Conservation (phyloP, 1,140 invertebrate species). For the Heliconius himera region DNA sequence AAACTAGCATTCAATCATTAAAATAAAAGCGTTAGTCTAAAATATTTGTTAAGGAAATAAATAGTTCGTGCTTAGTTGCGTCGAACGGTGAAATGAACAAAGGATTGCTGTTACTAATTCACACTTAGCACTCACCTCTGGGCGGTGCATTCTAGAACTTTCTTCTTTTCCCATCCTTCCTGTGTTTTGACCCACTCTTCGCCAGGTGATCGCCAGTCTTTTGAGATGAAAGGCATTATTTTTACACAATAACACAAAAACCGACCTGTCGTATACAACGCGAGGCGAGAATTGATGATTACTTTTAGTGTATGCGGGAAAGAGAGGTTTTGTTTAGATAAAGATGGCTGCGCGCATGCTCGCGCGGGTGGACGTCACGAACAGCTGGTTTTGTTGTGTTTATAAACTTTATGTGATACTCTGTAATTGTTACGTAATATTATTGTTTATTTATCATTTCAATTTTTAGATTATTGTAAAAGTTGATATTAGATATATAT, state of each 20-base stretch:
- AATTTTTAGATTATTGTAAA: background rate
- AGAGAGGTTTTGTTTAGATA: conserved; percentile 66
- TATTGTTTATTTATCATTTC: background rate
- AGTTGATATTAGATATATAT: background rate
- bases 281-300: conserved; percentile 57
- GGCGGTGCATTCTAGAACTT: conserved; percentile 91
- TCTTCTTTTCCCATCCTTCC: conserved; percentile 97
- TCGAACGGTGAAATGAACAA: conserved; percentile 79
- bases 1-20: conserved; percentile 50
- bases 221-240: conserved; percentile 87
- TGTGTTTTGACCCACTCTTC: conserved; percentile 99
- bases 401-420: conserved; percentile 6
- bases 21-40: conserved; percentile 43
- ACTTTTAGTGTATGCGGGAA: conserved; percentile 41
- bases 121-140: conserved; percentile 76
- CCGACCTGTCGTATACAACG: conserved; percentile 52
- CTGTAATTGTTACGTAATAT: background rate
- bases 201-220: conserved; percentile 85
- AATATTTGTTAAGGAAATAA: conserved; percentile 61
- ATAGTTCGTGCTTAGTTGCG: conserved; percentile 58
- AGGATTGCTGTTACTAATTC: conserved; percentile 74
- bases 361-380: conserved; percentile 67
- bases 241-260: conserved; percentile 64
- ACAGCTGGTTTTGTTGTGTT: conserved; percentile 74
- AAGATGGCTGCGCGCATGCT: conserved; percentile 69